These are phyloP conservation scores for Galagoides demidoff DNA, from an alignment of 2,797 vertebrate species.

Conservation along the genomic window DNA sequence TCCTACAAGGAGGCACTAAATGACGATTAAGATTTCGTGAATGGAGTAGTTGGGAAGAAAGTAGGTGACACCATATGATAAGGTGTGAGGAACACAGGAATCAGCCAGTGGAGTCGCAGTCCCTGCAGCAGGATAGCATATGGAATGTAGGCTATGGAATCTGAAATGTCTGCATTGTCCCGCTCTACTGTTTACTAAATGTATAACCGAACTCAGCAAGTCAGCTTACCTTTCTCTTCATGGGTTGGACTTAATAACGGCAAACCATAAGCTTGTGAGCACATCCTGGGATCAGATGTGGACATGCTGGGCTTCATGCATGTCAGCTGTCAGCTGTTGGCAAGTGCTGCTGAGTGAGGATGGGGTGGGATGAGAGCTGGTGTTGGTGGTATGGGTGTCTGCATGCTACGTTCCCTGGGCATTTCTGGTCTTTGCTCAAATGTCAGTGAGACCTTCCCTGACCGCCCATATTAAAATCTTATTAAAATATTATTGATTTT, in stretches of 20 bases:
- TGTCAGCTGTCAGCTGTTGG: neutral
- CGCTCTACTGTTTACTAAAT: neutral
- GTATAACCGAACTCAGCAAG: neutral
- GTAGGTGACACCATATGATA: neutral
- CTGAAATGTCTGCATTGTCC: neutral
- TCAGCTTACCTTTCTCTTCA: conserved; percentile 25
- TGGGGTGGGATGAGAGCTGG: neutral
- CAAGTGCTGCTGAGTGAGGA: too few relatives aligned
- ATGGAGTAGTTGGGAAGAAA: neutral
- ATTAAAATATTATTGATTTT: neutral
- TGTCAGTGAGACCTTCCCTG: neutral
- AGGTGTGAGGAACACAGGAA: neutral
- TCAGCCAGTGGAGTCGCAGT: neutral
- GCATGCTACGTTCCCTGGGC: fast-evolving
- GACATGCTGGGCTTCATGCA: neutral
- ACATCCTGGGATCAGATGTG: neutral
- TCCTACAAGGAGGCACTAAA: neutral
- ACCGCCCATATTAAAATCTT: neutral
- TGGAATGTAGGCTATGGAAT: neutral
- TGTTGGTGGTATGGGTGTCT: too few relatives aligned
- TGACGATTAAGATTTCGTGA: neutral
- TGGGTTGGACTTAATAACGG: neutral
- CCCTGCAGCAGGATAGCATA: neutral
- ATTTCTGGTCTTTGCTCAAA: neutral
- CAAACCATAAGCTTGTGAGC: neutral